Percentiles rank a stretch among this genome's conserved stretches.
Evolutionary conservation across 2,113 vertebrate genomes (phyloP).

Genomic region (Cygnus atratus): DNA sequence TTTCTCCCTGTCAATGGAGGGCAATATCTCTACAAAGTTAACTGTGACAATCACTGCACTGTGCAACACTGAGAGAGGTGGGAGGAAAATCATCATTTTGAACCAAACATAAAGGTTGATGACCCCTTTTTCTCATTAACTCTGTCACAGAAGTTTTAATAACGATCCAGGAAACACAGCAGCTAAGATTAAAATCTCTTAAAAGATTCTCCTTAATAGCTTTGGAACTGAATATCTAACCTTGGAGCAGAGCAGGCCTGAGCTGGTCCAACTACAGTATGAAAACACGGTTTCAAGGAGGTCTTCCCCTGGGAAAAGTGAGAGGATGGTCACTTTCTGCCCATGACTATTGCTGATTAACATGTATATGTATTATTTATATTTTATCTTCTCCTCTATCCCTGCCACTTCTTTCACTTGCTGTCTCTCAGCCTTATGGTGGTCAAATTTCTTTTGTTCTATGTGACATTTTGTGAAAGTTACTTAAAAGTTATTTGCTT

Average conservation of each 20-base stretch:
- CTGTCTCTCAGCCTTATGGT: background rate
- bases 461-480: background rate
- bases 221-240: background rate
- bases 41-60: background rate
- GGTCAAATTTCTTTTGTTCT: background rate
- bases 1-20: background rate
- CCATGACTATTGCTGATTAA: background rate
- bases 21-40: background rate
- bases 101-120: background rate
- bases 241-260: background rate
- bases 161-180: background rate
- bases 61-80: background rate
- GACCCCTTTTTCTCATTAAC: background rate
- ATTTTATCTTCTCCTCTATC: background rate
- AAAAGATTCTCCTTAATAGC: background rate
- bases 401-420: background rate
- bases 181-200: background rate
- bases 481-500: background rate
- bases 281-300: background rate
- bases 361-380: background rate
- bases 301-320: background rate
- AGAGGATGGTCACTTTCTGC: background rate
- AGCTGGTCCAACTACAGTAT: background rate
- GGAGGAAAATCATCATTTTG: background rate
- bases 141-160: background rate